Conservation (phyloP, 2,888 invertebrate genomes). For the Notodonta dromedarius region DNA sequence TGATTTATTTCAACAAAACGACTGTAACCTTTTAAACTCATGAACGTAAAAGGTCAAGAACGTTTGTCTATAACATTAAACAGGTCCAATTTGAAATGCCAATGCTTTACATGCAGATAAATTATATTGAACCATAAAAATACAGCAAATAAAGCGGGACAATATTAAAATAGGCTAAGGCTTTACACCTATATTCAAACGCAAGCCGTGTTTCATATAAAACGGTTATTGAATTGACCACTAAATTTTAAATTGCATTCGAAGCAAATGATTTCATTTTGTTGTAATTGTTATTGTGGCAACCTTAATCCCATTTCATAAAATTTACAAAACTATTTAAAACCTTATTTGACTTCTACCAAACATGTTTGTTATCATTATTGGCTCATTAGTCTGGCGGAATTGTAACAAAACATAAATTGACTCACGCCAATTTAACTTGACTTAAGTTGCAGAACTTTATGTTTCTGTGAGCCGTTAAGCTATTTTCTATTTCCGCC, state of each 20-base stretch:
- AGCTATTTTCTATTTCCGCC: constrained; percentile 3
- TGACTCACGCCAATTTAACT: not conserved
- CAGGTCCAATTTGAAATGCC: constrained; percentile 44
- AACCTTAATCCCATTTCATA: no score
- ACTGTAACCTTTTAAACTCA: constrained; percentile 41
- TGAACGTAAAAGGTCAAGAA: constrained; percentile 50
- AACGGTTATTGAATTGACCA: no score
- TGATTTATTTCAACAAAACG: constrained; percentile 21
- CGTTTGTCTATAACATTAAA: constrained; percentile 37
- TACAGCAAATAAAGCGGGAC: not conserved
- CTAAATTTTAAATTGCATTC: no score
- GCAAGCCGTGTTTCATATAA: no score
- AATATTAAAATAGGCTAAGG: not conserved
- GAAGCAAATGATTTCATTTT: no score
- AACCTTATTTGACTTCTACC: no score
- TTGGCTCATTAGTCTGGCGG: no score
- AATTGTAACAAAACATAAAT: not conserved
- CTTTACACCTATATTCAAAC: not conserved
- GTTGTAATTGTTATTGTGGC: no score
- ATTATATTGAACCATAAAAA: not conserved
- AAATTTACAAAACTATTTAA: no score
- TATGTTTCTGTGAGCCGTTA: not conserved
- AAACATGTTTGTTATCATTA: no score
- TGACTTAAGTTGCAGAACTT: not conserved
- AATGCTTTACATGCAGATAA: constrained; percentile 15